A percentile compares a stretch with the other conserved stretches of the same genome.
phyloP scores from a whole-genome alignment of 1,140 invertebrate genomes.

The Drosophila erecta region DNA sequence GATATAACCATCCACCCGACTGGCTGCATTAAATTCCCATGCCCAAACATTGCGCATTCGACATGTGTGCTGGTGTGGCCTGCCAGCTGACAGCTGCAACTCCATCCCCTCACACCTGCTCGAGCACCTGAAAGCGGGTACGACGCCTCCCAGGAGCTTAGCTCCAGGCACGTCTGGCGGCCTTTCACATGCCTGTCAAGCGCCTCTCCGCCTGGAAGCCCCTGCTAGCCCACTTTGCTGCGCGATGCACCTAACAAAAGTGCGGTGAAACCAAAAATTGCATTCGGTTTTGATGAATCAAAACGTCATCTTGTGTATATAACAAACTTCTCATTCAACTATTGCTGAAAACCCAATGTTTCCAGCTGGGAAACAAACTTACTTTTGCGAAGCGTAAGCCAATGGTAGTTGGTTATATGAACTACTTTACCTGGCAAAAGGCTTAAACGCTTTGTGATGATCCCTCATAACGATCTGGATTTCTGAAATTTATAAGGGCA shows the following conservation, averaged over 20 bases:
- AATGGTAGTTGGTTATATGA: no score
- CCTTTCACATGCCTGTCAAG: conserved; percentile 62
- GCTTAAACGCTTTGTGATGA: no score
- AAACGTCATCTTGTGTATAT: no score
- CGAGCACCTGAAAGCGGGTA: conserved; percentile 35
- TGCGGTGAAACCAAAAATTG: neutral
- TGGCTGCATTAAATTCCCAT: conserved; percentile 57
- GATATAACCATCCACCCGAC: conserved; percentile 27
- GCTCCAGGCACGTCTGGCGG: conserved; percentile 47
- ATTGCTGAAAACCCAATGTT: no score
- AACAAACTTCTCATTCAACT: no score
- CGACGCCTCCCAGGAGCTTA: conserved; percentile 29
- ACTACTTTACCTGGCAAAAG: no score
- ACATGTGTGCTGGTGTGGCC: conserved; percentile 22
- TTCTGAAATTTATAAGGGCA: no score
- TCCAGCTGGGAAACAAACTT: no score
- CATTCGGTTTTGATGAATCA: neutral
- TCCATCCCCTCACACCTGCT: neutral
- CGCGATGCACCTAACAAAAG: neutral
- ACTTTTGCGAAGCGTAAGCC: no score
- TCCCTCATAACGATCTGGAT: no score
- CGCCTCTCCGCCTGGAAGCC: conserved; percentile 17
- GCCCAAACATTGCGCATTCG: conserved; percentile 50
- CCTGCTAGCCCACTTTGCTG: neutral
- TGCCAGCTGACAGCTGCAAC: conserved; percentile 58